phyloP scores from a whole-genome alignment of 2,888 invertebrate genomes.

The Cryptus viduatorius region DNA sequence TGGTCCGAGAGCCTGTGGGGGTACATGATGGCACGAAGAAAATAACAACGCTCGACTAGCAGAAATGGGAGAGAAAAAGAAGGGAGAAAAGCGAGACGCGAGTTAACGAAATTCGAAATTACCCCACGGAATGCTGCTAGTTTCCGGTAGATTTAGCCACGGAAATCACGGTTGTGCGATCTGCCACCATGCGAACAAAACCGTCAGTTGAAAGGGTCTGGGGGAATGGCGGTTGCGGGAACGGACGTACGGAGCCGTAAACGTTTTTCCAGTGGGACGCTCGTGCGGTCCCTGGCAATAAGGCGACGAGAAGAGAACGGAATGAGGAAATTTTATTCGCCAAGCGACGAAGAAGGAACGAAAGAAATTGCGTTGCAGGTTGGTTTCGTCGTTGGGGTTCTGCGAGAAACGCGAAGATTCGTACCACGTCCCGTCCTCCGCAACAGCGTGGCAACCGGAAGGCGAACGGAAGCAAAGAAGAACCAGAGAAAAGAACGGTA shows the following conservation, averaged over 20 bases:
- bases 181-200: slow-evolving; percentile 56
- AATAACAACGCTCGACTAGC: slow-evolving; percentile 34
- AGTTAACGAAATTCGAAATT: slow-evolving; percentile 69
- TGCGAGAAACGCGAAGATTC: slow-evolving; percentile 20
- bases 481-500: slow-evolving; percentile 35
- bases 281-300: slow-evolving; percentile 37
- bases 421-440: not conserved
- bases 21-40: slow-evolving; percentile 32
- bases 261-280: slow-evolving; percentile 56
- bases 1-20: not conserved
- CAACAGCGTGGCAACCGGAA: slow-evolving; percentile 32
- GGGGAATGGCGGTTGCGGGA: not conserved
- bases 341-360: slow-evolving; percentile 22
- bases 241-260: slow-evolving; percentile 55
- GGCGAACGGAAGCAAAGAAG: slow-evolving; percentile 42
- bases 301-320: slow-evolving; percentile 16
- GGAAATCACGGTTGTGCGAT: slow-evolving; percentile 68
- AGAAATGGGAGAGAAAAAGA: slow-evolving; percentile 30
- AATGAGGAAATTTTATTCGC: slow-evolving; percentile 28
- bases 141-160: slow-evolving; percentile 70
- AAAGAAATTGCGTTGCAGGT: slow-evolving; percentile 44
- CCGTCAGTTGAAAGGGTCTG: slow-evolving; percentile 12
- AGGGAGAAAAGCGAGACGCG: slow-evolving; percentile 16
- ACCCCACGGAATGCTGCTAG: slow-evolving; percentile 62
- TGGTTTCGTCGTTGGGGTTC: slow-evolving; percentile 5